Percentiles rank a stretch among this genome's conserved stretches.
These are phyloP conservation scores for Urocitellus parryii DNA, from an alignment of 2,113 vertebrate genomes.

Conservation along the genomic window DNA sequence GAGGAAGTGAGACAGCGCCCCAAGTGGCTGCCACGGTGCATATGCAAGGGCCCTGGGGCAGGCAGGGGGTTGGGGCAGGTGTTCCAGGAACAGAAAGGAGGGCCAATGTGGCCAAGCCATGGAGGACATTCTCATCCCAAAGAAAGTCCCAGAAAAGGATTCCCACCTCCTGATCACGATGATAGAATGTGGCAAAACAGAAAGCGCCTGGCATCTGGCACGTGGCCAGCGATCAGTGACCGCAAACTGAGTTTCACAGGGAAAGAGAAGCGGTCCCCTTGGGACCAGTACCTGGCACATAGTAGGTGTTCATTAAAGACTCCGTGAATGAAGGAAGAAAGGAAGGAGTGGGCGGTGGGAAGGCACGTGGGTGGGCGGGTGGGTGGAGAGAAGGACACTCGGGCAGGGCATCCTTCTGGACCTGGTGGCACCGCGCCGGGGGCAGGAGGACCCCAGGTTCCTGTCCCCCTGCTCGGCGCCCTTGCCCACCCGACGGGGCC, in stretches of 20 bases:
- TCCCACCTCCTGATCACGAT: neutral
- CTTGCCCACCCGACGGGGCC: neutral
- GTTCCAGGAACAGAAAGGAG: neutral
- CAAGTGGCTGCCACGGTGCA: rapidly evolving
- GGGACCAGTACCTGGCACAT: neutral
- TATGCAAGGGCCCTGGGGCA: neutral
- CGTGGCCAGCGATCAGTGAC: neutral
- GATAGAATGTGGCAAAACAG: neutral
- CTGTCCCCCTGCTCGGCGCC: no score
- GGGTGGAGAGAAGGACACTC: neutral
- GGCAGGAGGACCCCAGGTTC: neutral
- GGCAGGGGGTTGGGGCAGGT: neutral
- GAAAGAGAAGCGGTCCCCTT: neutral
- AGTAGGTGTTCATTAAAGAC: neutral
- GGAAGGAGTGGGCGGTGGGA: neutral
- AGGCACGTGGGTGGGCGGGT: rapidly evolving
- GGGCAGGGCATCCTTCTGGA: neutral
- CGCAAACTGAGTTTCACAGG: neutral
- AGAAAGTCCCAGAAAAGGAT: neutral
- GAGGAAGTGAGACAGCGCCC: neutral
- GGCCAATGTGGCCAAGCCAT: neutral
- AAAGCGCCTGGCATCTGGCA: neutral
- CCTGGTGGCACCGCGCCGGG: rapidly evolving
- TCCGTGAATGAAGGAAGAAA: neutral
- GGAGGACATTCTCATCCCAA: neutral